Evolutionary conservation across 92 coral and sea anemone species (phyloP).

Genomic region (Hydrozoanthus gracilis): DNA sequence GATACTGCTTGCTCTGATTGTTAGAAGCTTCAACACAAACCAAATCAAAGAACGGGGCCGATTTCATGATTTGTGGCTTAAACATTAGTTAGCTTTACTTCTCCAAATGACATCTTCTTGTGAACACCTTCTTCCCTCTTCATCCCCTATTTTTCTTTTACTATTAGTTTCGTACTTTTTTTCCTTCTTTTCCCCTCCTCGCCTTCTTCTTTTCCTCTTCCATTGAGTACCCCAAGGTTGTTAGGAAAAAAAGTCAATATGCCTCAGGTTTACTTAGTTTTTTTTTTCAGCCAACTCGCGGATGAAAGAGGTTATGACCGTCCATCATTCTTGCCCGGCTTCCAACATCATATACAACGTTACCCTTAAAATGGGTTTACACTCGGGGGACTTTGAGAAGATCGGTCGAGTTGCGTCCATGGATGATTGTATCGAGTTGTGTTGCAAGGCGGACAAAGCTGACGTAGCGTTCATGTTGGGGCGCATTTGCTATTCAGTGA

Average conservation of each 20-base stretch:
- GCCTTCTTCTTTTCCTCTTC: not conserved
- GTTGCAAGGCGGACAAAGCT: constrained; percentile 80
- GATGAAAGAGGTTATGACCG: constrained; percentile 53
- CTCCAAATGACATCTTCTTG: too few relatives aligned
- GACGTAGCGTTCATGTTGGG: constrained; percentile 99
- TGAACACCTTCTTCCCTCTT: not conserved
- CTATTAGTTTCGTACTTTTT: not conserved
- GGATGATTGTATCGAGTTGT: constrained; percentile 97
- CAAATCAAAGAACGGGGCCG: too few relatives aligned
- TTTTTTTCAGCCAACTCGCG: constrained; percentile 37
- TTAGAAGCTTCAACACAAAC: too few relatives aligned
- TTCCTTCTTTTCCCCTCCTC: not conserved
- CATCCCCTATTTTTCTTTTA: not conserved
- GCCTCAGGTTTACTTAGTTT: too few relatives aligned
- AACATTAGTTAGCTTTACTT: too few relatives aligned
- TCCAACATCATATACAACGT: constrained; percentile 90
- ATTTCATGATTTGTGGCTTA: too few relatives aligned
- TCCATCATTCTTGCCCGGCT: constrained; percentile 87
- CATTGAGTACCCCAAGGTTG: too few relatives aligned
- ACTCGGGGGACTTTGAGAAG: constrained; percentile 89
- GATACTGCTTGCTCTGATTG: too few relatives aligned
- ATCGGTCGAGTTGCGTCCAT: constrained; percentile 88
- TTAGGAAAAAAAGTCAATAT: too few relatives aligned
- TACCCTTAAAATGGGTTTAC: constrained; percentile 96
- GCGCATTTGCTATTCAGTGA: constrained; percentile 91